Base-by-base conservation (phyloP, 1,140 invertebrate genomes). In the Melanaphis sacchari region DNA sequence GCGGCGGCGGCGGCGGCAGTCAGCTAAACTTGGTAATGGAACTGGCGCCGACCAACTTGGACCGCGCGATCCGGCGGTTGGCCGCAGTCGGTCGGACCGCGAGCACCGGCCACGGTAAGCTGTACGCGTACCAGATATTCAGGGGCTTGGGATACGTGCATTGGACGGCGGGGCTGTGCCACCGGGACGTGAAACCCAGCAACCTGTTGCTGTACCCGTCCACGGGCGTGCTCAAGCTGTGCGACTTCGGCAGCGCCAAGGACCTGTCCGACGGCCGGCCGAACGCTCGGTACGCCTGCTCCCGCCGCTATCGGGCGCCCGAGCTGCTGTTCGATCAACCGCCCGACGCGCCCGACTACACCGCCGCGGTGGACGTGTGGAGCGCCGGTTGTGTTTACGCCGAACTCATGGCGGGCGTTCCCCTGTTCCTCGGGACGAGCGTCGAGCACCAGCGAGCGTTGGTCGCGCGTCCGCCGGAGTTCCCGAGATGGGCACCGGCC, bases 331-430 rank as follows among this genome's bases (percentile, higher is more conserved):
- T 66, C 52, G 89, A 36, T 36, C 36, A 38, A 40, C 9, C 40
- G 24, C 15, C 26, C 26, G 84, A 5, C 24, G 26, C 54, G 49
- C 21, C 46, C 31, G 36, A 41, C 26, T 90, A 90, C 38, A 90
- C 89, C 9, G 15, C 15, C n/a, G 89, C 89, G 26, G 54, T 90
- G 38, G 89, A 90, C 89, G 52, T 90, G 54, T 90, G 89, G 89
- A 90, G 89, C 52, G 89, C 89, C 22, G 89, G 89, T n/a, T 90
- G 89, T 26, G 89, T 90, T 9, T 90, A 90, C 89, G 89, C 89
- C 36, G 89, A 90, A 41, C 54, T 90, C 3, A 90, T 76, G 52
- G 18, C 36, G 21, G 89, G 89, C 49, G 36, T 26, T 26, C 18
- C 36, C 15, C n/a, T 38, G 24, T 90, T 31, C 54, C 89, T 54